phyloP scores from a whole-genome alignment of 2,888 invertebrate species.

The Schrankia costaestrigalis region DNA sequence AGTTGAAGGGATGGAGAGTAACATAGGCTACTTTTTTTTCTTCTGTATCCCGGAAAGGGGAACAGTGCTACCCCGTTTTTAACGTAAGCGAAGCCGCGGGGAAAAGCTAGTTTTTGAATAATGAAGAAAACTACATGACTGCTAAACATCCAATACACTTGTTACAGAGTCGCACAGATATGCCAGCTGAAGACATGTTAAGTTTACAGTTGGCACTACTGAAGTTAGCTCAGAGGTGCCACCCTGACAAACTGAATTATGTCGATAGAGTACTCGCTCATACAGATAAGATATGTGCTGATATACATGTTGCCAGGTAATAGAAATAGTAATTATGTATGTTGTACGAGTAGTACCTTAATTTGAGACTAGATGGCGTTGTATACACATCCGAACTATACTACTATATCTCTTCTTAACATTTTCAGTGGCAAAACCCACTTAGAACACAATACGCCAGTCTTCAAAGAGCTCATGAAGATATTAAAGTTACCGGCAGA shows the following conservation, averaged over 20 bases:
- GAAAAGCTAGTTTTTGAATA: background rate
- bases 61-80: too few relatives aligned
- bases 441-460: constrained; percentile 87
- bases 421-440: constrained; percentile 76
- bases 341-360: too few relatives aligned
- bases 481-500: constrained; percentile 97
- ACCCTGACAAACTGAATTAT: constrained; percentile 95
- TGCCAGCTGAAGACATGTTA: constrained; percentile 97
- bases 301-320: constrained; percentile 92
- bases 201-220: constrained; percentile 96
- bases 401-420: too few relatives aligned
- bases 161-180: constrained; percentile 91
- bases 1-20: too few relatives aligned
- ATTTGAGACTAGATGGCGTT: background rate
- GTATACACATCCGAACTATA: too few relatives aligned
- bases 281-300: constrained; percentile 93
- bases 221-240: constrained; percentile 97
- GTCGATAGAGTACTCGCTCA: constrained; percentile 97
- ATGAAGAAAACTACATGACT: background rate
- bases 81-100: too few relatives aligned
- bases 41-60: too few relatives aligned
- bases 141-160: background rate
- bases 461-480: constrained; percentile 95
- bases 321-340: too few relatives aligned
- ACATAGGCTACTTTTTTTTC: too few relatives aligned